Evolutionary conservation across 2,113 vertebrate species (phyloP).

Genomic region (Gavia stellata): DNA sequence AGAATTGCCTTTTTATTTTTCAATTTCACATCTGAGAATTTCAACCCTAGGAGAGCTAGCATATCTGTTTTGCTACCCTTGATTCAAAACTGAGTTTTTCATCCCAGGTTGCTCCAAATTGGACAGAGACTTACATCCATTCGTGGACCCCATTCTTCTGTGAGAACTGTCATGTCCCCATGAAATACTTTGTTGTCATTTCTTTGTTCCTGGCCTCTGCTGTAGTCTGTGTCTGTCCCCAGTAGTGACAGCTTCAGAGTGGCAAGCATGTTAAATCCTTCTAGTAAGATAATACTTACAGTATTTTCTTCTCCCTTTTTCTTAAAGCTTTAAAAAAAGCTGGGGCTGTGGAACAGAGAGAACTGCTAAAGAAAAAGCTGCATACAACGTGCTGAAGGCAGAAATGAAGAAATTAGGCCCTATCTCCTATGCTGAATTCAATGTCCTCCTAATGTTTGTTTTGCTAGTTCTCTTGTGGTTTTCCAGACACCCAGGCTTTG

Average conservation of each 20-base stretch:
- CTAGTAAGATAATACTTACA: background rate
- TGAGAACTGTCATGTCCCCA: background rate
- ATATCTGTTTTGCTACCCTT: background rate
- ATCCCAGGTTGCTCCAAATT: background rate
- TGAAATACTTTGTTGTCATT: background rate
- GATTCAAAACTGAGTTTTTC: background rate
- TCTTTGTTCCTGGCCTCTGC: background rate
- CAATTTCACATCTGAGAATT: background rate
- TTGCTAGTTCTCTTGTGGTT: slow-evolving; percentile 91
- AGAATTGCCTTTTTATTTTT: background rate
- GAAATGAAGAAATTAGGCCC: slow-evolving; percentile 84
- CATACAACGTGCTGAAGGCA: slow-evolving; percentile 77
- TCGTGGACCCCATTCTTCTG: background rate
- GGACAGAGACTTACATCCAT: background rate
- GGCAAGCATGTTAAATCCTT: background rate
- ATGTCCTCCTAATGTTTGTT: slow-evolving; percentile 83
- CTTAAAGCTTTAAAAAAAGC: slow-evolving; percentile 79
- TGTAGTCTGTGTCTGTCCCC: background rate
- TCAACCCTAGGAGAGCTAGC: background rate
- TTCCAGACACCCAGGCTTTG: slow-evolving; percentile 89
- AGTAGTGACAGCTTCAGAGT: background rate
- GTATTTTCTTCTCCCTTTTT: background rate
- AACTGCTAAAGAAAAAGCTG: slow-evolving; percentile 77
- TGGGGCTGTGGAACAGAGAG: slow-evolving; percentile 79
- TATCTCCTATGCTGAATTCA: slow-evolving; percentile 87